phyloP scores from a whole-genome alignment of 1,140 invertebrate genomes.

The Nasonia giraulti region DNA sequence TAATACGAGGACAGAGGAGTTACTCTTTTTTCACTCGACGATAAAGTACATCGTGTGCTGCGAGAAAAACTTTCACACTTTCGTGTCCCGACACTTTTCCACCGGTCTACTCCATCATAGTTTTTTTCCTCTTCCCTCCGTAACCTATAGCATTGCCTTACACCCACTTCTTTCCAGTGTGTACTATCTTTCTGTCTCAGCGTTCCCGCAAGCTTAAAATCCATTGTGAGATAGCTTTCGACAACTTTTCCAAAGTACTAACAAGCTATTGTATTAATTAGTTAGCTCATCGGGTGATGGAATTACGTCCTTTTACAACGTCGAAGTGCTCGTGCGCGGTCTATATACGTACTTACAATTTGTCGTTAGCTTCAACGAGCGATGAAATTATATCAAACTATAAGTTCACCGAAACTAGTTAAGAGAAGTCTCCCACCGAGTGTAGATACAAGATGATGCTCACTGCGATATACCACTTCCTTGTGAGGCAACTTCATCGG shows the following conservation, averaged over 20 bases:
- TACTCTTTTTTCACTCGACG: not conserved
- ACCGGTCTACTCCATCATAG: not conserved
- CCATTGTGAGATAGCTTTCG: not conserved
- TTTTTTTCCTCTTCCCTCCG: not conserved
- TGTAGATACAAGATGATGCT: not conserved
- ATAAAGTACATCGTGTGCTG: not conserved
- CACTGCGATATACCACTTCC: not conserved
- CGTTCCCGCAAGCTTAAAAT: not conserved
- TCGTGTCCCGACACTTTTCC: not conserved
- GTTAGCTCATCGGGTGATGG: not conserved
- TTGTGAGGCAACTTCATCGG: not conserved
- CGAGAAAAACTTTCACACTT: not conserved
- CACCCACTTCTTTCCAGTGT: not conserved
- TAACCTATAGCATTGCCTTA: not conserved
- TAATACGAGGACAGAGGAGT: not conserved
- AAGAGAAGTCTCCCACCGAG: not conserved
- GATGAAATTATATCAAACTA: not conserved
- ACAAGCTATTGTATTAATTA: not conserved
- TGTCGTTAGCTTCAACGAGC: not conserved
- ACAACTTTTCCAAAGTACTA: not conserved
- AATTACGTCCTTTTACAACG: not conserved
- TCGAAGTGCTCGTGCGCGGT: too few relatives aligned
- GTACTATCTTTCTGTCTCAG: not conserved
- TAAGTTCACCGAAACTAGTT: not conserved
- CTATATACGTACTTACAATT: not conserved